Conservation (phyloP, 2,797 vertebrate genomes). For the Coluber constrictor region DNA sequence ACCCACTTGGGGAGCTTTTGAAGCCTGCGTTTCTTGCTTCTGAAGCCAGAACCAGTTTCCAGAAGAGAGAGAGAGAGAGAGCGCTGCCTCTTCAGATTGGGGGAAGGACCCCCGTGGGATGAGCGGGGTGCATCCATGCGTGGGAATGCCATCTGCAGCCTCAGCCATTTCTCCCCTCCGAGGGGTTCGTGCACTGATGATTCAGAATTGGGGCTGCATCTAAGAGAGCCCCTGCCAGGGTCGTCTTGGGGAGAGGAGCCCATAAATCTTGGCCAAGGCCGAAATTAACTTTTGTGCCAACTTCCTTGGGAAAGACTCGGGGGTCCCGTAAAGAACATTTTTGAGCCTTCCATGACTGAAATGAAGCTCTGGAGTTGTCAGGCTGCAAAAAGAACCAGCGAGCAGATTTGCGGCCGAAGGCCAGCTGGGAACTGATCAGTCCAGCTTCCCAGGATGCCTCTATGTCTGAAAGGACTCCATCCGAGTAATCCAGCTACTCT, state of each 20-base stretch:
- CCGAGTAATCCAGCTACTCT: background rate
- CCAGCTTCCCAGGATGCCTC: background rate
- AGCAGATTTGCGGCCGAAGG: background rate
- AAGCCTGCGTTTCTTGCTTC: no score
- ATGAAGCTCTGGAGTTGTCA: no score
- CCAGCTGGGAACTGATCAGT: background rate
- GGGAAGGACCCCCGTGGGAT: background rate
- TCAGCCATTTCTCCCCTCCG: background rate
- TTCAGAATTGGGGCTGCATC: background rate
- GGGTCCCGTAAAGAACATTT: background rate
- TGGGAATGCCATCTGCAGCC: background rate
- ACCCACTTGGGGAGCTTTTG: no score
- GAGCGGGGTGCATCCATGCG: background rate
- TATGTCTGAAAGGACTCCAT: background rate
- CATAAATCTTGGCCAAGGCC: background rate
- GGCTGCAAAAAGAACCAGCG: background rate
- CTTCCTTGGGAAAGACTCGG: background rate
- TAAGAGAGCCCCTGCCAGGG: background rate
- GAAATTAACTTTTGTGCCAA: conserved; percentile 17
- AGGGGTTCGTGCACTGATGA: background rate
- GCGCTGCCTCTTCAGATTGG: background rate
- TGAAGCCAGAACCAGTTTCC: background rate
- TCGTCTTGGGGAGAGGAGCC: background rate
- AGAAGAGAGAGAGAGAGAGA: background rate
- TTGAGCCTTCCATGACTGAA: background rate